Evolutionary conservation across 1,140 invertebrate genomes (phyloP).

Genomic region (Leguminivora glycinivorella): DNA sequence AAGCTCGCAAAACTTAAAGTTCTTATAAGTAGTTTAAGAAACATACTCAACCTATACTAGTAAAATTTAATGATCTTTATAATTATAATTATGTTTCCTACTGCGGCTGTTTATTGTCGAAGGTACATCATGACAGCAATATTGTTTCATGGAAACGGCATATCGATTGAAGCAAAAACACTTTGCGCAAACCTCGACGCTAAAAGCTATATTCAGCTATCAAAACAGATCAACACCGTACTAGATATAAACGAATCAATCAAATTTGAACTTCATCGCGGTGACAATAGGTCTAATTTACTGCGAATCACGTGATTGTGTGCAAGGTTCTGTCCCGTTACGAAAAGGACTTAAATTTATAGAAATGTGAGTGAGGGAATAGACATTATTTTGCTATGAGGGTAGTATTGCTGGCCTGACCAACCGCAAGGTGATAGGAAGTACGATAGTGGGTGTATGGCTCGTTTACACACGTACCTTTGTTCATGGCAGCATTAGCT

Average conservation of each 20-base stretch:
- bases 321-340: not conserved
- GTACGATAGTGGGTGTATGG: constrained; percentile 2
- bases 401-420: not conserved
- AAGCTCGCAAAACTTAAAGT: no score
- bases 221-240: not conserved
- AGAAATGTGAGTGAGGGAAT: not conserved
- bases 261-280: not conserved
- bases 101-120: not conserved
- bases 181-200: not conserved
- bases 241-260: not conserved
- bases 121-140: constrained; percentile 3
- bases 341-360: not conserved
- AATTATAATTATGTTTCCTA: not conserved
- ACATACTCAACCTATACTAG: no score
- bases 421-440: constrained; percentile 6
- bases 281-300: constrained; percentile 1
- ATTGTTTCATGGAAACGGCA: constrained; percentile 3
- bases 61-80: no score
- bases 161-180: constrained; percentile 13
- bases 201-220: constrained; percentile 15
- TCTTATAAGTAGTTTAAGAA: no score
- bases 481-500: constrained; percentile 16
- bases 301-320: not conserved
- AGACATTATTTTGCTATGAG: not conserved
- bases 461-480: constrained; percentile 6